Percentiles rank a stretch among this genome's conserved stretches.
Evolutionary conservation across 2,113 vertebrate species (phyloP).

Genomic region (Myrmophylax atrothorax): DNA sequence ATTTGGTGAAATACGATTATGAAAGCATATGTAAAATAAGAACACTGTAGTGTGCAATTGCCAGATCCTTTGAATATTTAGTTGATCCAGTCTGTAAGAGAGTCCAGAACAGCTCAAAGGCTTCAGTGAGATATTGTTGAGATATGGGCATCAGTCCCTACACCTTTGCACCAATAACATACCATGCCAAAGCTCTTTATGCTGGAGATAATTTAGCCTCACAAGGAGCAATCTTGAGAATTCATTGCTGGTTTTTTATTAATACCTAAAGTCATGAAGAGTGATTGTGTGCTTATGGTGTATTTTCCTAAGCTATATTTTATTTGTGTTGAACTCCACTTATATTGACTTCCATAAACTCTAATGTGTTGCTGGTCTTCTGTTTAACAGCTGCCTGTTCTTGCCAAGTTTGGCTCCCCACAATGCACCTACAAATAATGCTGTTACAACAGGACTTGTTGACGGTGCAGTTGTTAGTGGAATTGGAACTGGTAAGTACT

Average conservation of each 20-base stretch:
- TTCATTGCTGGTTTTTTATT: background rate
- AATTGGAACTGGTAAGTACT: constrained; percentile 87
- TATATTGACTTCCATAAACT: background rate
- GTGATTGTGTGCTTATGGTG: background rate
- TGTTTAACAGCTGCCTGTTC: constrained; percentile 87
- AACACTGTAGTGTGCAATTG: background rate
- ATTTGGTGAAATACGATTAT: background rate
- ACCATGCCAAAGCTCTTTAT: background rate
- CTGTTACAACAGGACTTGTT: constrained; percentile 85
- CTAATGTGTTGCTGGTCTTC: background rate
- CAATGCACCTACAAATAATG: constrained; percentile 89
- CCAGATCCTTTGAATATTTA: background rate
- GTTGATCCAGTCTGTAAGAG: background rate
- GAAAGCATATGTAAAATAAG: background rate
- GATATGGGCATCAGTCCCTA: background rate
- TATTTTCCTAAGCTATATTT: background rate
- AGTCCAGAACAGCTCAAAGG: background rate
- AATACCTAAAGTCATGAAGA: background rate
- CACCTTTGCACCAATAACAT: background rate
- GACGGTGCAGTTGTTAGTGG: constrained; percentile 94
- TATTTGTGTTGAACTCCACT: background rate
- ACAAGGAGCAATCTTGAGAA: background rate
- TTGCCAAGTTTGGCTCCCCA: constrained; percentile 96
- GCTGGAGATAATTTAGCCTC: background rate
- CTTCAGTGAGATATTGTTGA: background rate